Conservation (phyloP, 2,888 invertebrate genomes). For the Tipula unca region DNA sequence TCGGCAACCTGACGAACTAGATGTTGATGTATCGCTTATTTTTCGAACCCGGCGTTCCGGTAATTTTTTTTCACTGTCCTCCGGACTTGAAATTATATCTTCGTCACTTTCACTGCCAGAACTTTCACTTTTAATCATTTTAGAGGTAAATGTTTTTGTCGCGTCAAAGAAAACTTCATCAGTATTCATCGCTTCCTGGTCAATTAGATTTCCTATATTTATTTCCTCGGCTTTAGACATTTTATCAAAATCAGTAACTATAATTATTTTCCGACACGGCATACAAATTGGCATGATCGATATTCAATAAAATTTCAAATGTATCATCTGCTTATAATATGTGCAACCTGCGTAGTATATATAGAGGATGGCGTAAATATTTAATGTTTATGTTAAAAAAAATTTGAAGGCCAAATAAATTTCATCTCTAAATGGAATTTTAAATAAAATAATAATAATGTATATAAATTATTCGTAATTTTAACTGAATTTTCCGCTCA, state of each 20-base stretch:
- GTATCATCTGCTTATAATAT: background rate
- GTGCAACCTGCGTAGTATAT: background rate
- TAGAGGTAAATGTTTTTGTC: background rate
- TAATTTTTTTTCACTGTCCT: background rate
- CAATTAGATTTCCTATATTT: background rate
- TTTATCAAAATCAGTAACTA: background rate
- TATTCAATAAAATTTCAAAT: background rate
- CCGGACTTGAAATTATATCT: background rate
- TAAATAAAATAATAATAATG: background rate
- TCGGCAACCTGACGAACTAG: background rate
- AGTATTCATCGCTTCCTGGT: background rate
- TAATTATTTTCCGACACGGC: background rate
- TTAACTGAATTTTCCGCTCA: background rate
- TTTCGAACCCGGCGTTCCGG: constrained; percentile 1
- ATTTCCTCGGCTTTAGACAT: background rate
- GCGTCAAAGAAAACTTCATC: background rate
- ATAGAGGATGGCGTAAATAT: background rate
- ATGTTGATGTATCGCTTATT: background rate
- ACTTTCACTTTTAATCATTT: background rate
- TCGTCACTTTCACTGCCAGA: background rate
- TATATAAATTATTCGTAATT: background rate
- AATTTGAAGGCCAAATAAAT: background rate
- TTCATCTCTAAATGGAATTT: background rate
- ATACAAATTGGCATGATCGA: constrained; percentile 4
- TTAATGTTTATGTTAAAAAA: no score